Evolutionary conservation across 2,113 vertebrate species (phyloP), one percentile per base, ranked within the genome.

Genomic region (Numida meleagris): DNA sequence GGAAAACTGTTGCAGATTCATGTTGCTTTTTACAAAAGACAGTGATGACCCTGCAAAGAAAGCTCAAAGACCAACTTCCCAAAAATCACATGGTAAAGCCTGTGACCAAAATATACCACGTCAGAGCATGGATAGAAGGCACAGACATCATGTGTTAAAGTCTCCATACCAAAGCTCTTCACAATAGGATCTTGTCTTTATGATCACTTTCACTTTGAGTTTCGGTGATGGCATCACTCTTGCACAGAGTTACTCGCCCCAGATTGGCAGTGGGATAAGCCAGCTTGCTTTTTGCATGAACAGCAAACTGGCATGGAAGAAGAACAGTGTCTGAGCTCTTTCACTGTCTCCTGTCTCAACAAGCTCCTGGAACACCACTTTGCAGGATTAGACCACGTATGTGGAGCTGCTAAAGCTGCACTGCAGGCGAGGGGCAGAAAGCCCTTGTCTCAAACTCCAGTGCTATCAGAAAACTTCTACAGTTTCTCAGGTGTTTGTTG

Each of bases 401-500:
- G 5, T 1, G 29, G 25, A 78, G 29, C 61, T 90, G 45, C 59
- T 68, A 36, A 74, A 63, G 34, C 14, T 38, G 6, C 51, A 12
- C 1, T 86, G 82, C 80, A 90, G 73, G 57, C 0, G 0, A n/a
- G 61, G 55, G 67, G 90, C 46, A 74, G 67, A 86, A 86, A 33
- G 4, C 27, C 25, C 67, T 86, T 61, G 45, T 66, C 82, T 85
- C 63, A 85, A 53, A 89, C 81, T 50, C 57, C 77, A 31, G 77
- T 2, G 0, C 70, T 91, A 89, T 67, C 91, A 71, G 87, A 82
- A 93, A 81, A 61, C 79, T 68, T 71, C 87, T 94, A 75, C 48
- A 78, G 61, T 94, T 97, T 86, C 93, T 68, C 65, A 46, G 92
- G 57, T 68, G 31, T 88, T 75, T 80, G 82, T 33, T 2, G 3